Evolutionary conservation across 2,888 invertebrate genomes (phyloP).

Genomic region (Parnassius apollo): DNA sequence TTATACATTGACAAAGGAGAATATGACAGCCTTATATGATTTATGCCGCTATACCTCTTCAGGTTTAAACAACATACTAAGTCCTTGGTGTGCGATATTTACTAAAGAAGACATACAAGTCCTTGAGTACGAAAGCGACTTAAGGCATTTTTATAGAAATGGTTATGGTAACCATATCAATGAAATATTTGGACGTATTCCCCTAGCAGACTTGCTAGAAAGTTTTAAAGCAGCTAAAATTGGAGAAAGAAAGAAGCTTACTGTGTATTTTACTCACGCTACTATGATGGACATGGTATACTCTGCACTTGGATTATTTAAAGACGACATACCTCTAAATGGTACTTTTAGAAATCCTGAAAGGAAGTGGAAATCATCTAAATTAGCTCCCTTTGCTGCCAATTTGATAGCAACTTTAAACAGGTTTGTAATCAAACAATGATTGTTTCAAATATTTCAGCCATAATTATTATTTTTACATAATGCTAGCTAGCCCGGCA

Average conservation of each 20-base stretch:
- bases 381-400: constrained; percentile 84
- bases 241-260: constrained; percentile 70
- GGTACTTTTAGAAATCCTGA: constrained; percentile 80
- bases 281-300: constrained; percentile 83
- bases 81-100: constrained; percentile 91
- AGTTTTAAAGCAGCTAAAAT: constrained; percentile 68
- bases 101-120: constrained; percentile 85
- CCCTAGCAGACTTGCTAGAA: constrained; percentile 84
- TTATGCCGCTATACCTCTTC: constrained; percentile 90
- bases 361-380: constrained; percentile 85
- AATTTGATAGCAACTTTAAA: constrained; percentile 88
- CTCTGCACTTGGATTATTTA: constrained; percentile 84
- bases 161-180: constrained; percentile 75
- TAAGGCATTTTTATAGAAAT: constrained; percentile 84
- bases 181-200: constrained; percentile 83
- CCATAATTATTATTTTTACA: too few relatives aligned
- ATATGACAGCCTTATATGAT: constrained; percentile 86
- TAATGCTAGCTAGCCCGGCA: too few relatives aligned
- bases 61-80: constrained; percentile 65
- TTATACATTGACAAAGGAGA: constrained; percentile 48
- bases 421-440: constrained; percentile 67
- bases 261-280: constrained; percentile 85
- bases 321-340: constrained; percentile 80
- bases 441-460: too few relatives aligned
- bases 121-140: constrained; percentile 88